Evolutionary conservation across 2,888 invertebrate species (phyloP), one percentile per base, ranked within the genome.

Genomic region (Cerastis rubricosa): DNA sequence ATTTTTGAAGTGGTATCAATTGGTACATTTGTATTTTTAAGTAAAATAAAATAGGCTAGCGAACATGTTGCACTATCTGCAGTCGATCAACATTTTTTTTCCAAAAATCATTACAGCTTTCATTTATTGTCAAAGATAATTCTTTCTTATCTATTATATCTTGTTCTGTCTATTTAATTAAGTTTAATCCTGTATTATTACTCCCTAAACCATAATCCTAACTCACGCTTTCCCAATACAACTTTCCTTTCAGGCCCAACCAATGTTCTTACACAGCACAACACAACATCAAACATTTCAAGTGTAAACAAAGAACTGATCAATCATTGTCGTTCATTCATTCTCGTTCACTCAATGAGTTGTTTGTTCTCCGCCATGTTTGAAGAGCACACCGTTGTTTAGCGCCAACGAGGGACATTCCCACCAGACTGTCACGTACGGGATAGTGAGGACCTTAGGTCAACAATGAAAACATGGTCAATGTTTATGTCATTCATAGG

Each of bases 361-460:
- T 84, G 84, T 84, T 82, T 85, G 86, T 66, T 73, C 68, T 51
- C 29, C 51, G 51, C 63, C 65, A 43, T 82, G 43, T 85, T 82
- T 82, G 69, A 61, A 51, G 70, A 68, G 49, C 59, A 11, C 57
- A 54, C 49, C 59, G 70, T 61, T 81, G 82, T 63, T 82, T 85
- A 85, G 84, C 84, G 84, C 84, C 84, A 85, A 85, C 54, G 63
- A 61, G 72, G 70, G 54, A 54, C 82, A 81, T 84, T 84, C 84
- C 83, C 84, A 83, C 83, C 74, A 22, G 64, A 74, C 63, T 74
- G 84, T 85, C 84, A 84, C 84, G 84, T 84, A 78, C 84, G 86
- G 75, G 77, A 51, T 59, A 43, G 35, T 25, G 40, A 85, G 82
- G 66, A 67, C 35, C 51, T 69, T 70, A 51, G 74, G 72, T 78